These are phyloP conservation scores for Drosophila siamana DNA, from an alignment of 2,888 invertebrate species.

Conservation along the genomic window DNA sequence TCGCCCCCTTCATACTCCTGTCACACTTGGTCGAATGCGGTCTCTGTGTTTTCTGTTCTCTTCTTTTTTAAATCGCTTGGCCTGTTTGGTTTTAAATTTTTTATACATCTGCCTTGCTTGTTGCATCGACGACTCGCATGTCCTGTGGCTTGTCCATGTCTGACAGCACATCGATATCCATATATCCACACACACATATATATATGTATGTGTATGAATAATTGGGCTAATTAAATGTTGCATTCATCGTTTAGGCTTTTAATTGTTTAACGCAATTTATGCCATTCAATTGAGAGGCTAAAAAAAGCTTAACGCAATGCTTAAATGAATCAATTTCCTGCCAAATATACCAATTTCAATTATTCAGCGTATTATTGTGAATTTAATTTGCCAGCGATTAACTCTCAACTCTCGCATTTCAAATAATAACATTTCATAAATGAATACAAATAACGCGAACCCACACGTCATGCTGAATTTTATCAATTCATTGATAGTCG, in stretches of 20 bases:
- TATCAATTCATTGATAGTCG: too few relatives aligned
- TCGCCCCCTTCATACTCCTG: background rate
- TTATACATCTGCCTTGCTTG: slow-evolving; percentile 23
- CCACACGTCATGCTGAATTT: too few relatives aligned
- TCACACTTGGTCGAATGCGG: slow-evolving; percentile 36
- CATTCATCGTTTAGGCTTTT: slow-evolving; percentile 40
- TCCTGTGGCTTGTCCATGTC: too few relatives aligned
- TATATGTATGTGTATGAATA: slow-evolving; percentile 46
- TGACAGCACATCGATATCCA: background rate
- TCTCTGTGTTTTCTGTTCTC: too few relatives aligned
- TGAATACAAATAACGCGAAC: background rate
- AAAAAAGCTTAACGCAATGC: slow-evolving; percentile 39
- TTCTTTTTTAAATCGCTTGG: slow-evolving; percentile 46
- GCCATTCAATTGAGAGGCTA: slow-evolving; percentile 37
- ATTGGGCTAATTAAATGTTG: slow-evolving; percentile 66
- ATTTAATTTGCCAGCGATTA: background rate
- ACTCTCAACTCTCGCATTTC: background rate
- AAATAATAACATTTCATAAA: background rate
- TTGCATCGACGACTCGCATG: slow-evolving; percentile 3
- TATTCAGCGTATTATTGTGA: slow-evolving; percentile 15
- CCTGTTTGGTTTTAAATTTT: slow-evolving; percentile 44
- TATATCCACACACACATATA: background rate
- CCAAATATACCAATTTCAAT: slow-evolving; percentile 10
- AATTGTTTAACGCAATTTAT: slow-evolving; percentile 46
- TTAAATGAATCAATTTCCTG: slow-evolving; percentile 10